These are phyloP conservation scores for Pyrocephalus nanus DNA, from an alignment of 2,797 vertebrate genomes.

Conservation along the genomic window DNA sequence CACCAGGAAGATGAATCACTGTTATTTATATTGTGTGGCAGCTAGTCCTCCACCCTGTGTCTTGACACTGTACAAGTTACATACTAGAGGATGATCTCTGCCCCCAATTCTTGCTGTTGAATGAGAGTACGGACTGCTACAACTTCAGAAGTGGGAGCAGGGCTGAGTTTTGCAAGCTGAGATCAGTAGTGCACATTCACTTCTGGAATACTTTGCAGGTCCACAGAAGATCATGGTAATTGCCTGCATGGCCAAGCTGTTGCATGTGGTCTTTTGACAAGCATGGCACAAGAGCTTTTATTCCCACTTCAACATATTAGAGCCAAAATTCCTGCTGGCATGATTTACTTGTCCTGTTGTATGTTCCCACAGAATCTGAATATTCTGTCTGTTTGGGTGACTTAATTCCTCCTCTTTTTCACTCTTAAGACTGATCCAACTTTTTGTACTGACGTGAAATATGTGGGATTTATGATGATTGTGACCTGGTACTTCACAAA, in stretches of 20 bases:
- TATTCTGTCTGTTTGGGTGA: not conserved
- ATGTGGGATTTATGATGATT: not conserved
- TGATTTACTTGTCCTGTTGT: constrained; percentile 2
- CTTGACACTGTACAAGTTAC: not conserved
- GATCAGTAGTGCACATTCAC: not conserved
- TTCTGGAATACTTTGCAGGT: not conserved
- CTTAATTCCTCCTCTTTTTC: constrained; percentile 1
- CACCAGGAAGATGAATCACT: constrained; percentile 17
- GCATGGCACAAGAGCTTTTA: not conserved
- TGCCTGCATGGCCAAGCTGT: not conserved
- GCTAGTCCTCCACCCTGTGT: not conserved
- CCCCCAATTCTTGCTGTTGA: not conserved
- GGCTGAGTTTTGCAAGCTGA: not conserved
- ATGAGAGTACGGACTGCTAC: not conserved
- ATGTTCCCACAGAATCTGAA: not conserved
- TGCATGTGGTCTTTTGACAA: not conserved
- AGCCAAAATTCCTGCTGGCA: not conserved
- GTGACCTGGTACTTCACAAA: constrained; percentile 23
- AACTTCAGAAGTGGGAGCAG: not conserved
- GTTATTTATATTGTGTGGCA: not conserved
- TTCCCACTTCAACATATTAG: not conserved
- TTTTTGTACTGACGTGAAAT: not conserved
- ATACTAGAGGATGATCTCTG: not conserved
- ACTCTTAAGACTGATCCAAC: not conserved
- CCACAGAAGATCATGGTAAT: not conserved